These are phyloP conservation scores for Cartodere bifasciata DNA, from an alignment of 2,888 invertebrate species.

Conservation along the genomic window DNA sequence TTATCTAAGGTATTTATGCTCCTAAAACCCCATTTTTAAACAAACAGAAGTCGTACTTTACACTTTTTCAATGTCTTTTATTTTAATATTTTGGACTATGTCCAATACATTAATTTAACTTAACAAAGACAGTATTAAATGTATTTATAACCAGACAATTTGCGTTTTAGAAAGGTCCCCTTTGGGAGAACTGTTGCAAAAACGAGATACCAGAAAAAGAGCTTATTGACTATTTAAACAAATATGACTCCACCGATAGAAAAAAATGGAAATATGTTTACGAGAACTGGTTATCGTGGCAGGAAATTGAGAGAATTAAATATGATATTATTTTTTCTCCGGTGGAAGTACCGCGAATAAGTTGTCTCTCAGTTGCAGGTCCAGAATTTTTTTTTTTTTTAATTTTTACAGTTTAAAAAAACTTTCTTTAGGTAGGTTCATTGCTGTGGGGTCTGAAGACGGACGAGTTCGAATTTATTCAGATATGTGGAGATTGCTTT, in stretches of 20 bases:
- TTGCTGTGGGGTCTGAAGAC: constrained; percentile 31
- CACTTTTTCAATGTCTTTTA: constrained; percentile 4
- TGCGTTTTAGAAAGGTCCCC: constrained; percentile 24
- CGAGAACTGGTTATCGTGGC: constrained; percentile 30
- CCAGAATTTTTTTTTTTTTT: background rate
- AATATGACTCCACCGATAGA: constrained; percentile 21
- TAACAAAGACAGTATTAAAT: constrained; percentile 5
- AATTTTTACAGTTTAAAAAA: constrained; percentile 1
- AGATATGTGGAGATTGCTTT: constrained; percentile 25
- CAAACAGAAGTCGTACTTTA: constrained; percentile 2
- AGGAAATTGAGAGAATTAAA: constrained; percentile 22
- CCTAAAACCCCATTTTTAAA: constrained; percentile 3
- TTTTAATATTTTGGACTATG: constrained; percentile 1
- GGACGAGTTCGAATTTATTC: constrained; percentile 28
- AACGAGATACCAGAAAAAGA: constrained; percentile 30
- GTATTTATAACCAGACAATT: background rate
- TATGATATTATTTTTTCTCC: constrained; percentile 27
- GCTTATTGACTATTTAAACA: constrained; percentile 26
- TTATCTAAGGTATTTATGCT: constrained; percentile 24
- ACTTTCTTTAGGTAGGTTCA: constrained; percentile 21
- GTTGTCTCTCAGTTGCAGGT: constrained; percentile 29
- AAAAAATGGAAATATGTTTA: constrained; percentile 29
- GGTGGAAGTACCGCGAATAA: constrained; percentile 27
- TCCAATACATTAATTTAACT: constrained; percentile 7
- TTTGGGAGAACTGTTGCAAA: constrained; percentile 31